Conservation (phyloP, 2,888 invertebrate species). For the Watsonalla cultraria region DNA sequence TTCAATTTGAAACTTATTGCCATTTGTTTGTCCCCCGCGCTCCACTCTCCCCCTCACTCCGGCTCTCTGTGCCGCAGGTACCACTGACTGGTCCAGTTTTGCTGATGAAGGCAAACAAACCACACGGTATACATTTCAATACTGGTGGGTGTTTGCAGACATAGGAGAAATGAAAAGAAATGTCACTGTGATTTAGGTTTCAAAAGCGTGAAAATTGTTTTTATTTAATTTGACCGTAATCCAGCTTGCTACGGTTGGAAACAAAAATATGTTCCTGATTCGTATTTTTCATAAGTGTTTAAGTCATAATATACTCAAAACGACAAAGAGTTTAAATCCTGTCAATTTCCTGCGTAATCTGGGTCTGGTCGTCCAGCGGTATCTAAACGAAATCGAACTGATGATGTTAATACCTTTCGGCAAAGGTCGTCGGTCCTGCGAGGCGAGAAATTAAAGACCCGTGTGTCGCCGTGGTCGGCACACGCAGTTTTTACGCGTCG, state of each 20-base stretch:
- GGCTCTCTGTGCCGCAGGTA: background rate
- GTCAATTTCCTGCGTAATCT: slow-evolving; percentile 28
- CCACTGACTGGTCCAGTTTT: background rate
- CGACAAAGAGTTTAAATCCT: slow-evolving; percentile 23
- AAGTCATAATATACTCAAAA: no score
- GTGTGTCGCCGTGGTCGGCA: slow-evolving; percentile 34
- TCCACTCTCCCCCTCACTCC: background rate
- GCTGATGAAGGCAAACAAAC: background rate
- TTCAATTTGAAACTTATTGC: slow-evolving; percentile 52
- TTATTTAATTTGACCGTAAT: no score
- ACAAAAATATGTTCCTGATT: no score
- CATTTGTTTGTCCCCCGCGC: slow-evolving; percentile 25
- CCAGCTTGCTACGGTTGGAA: no score
- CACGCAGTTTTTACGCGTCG: slow-evolving; percentile 42
- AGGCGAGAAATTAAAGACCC: slow-evolving; percentile 58
- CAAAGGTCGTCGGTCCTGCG: slow-evolving; percentile 34
- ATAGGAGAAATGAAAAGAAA: no score
- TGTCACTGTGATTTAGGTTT: no score
- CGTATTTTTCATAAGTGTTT: no score
- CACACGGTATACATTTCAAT: background rate
- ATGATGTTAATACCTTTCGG: slow-evolving; percentile 39
- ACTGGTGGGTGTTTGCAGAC: no score
- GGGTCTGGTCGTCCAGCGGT: slow-evolving; percentile 7
- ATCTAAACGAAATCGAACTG: slow-evolving; percentile 39
- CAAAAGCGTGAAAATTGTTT: no score